These are phyloP conservation scores for Dicyrtomina minuta DNA, from an alignment of 2,888 invertebrate genomes.

Conservation along the genomic window DNA sequence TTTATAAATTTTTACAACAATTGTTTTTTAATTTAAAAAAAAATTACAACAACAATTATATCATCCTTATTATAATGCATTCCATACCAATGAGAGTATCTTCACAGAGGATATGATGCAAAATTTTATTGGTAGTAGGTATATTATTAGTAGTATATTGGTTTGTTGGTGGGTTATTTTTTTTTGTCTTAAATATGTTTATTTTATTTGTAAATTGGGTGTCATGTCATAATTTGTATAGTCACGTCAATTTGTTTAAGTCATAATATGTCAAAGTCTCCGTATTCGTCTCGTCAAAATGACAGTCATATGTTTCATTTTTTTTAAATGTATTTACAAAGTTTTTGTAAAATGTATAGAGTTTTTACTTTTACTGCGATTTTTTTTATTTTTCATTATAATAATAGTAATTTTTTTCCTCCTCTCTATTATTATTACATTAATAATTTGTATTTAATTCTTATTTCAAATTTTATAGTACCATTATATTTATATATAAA, in stretches of 20 bases:
- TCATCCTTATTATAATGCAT: too few species aligned
- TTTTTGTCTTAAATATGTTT: not conserved
- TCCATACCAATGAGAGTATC: too few species aligned
- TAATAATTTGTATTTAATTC: not conserved
- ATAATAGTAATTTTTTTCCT: not conserved
- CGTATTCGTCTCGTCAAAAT: not conserved
- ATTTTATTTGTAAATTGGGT: not conserved
- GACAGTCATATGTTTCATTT: not conserved
- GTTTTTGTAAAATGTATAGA: conserved; percentile 3
- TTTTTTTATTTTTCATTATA: conserved; percentile 1
- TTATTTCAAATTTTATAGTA: conserved; percentile 1
- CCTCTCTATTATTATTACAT: not conserved
- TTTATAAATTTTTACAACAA: too few species aligned
- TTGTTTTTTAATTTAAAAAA: too few species aligned
- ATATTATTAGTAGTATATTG: not conserved
- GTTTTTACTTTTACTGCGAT: not conserved
- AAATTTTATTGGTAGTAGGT: too few species aligned
- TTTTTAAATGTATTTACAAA: conserved; percentile 8
- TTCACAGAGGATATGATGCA: too few species aligned
- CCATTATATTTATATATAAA: conserved; percentile 6
- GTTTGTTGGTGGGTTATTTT: conserved; percentile 2
- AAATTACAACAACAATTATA: too few species aligned
- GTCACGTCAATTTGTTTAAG: too few species aligned
- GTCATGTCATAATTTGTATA: not conserved
- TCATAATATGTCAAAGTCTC: too few species aligned